These are phyloP conservation scores for Atta cephalotes DNA, from an alignment of 1,140 invertebrate genomes.

Conservation along the genomic window DNA sequence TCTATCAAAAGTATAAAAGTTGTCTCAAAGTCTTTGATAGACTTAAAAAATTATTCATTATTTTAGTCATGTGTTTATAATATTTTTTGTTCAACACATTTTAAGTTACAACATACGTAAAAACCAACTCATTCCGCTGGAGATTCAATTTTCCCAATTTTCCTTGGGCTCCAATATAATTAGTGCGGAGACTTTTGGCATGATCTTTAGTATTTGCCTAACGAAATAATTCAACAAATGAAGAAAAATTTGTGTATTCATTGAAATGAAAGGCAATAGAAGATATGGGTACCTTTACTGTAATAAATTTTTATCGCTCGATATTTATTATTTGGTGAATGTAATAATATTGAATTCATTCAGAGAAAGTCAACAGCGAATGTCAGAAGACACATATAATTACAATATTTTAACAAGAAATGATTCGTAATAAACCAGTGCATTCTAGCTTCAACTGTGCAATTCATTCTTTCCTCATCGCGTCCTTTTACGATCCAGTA, in stretches of 20 bases:
- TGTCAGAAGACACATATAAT: not conserved
- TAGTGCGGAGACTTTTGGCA: not conserved
- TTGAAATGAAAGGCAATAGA: not conserved
- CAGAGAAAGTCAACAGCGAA: not conserved
- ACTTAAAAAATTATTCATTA: too few species aligned
- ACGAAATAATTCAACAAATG: not conserved
- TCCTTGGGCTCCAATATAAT: too few species aligned
- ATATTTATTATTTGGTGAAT: constrained; percentile 18
- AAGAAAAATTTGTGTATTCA: not conserved
- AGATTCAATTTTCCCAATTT: too few species aligned
- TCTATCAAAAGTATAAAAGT: too few species aligned
- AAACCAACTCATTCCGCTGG: too few species aligned
- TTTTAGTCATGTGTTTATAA: too few species aligned
- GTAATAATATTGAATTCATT: not conserved
- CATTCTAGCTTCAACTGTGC: not conserved
- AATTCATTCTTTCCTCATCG: constrained; percentile 31
- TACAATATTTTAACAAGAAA: not conserved
- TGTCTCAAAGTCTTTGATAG: too few species aligned
- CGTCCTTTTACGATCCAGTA: not conserved
- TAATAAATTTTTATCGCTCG: not conserved
- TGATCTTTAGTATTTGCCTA: not conserved
- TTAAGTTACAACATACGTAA: too few species aligned
- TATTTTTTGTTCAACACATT: too few species aligned
- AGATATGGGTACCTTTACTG: not conserved
- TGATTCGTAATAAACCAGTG: not conserved